phyloP scores from a whole-genome alignment of 2,797 vertebrate genomes.

The Sebastolobus altivelis region DNA sequence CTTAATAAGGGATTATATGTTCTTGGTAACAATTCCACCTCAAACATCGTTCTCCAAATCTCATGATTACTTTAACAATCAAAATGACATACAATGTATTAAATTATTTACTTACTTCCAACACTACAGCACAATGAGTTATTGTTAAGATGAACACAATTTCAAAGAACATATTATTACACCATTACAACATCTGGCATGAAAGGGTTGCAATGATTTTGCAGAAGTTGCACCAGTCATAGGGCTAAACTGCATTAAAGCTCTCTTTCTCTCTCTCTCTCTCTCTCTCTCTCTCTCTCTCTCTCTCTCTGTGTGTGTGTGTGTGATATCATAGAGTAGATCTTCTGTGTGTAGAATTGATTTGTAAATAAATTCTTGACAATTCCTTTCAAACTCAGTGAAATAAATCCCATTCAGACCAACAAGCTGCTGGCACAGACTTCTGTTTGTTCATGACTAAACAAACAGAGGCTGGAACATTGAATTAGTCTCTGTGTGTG shows the following conservation, averaged over 20 bases:
- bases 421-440: slow-evolving; percentile 42
- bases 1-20: slow-evolving; percentile 34
- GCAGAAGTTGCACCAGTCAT: slow-evolving; percentile 50
- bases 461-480: slow-evolving; percentile 56
- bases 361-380: slow-evolving; percentile 59
- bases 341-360: slow-evolving; percentile 54
- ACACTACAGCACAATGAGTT: background rate
- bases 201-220: slow-evolving; percentile 46
- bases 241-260: slow-evolving; percentile 31
- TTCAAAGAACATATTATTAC: slow-evolving; percentile 40
- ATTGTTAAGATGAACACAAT: slow-evolving; percentile 30
- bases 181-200: slow-evolving; percentile 38
- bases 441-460: slow-evolving; percentile 57
- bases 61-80: slow-evolving; percentile 17
- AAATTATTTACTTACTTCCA: background rate
- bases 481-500: slow-evolving; percentile 38
- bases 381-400: slow-evolving; percentile 51
- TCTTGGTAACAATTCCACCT: slow-evolving; percentile 23
- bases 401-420: slow-evolving; percentile 58
- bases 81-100: background rate
- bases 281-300: too few species aligned
- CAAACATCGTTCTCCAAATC: slow-evolving; percentile 11
- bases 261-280: background rate
- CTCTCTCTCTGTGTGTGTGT: background rate
- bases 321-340: slow-evolving; percentile 35